Evolutionary conservation across 1,140 invertebrate species (phyloP).

Genomic region (Trachymyrmex cornetzi): DNA sequence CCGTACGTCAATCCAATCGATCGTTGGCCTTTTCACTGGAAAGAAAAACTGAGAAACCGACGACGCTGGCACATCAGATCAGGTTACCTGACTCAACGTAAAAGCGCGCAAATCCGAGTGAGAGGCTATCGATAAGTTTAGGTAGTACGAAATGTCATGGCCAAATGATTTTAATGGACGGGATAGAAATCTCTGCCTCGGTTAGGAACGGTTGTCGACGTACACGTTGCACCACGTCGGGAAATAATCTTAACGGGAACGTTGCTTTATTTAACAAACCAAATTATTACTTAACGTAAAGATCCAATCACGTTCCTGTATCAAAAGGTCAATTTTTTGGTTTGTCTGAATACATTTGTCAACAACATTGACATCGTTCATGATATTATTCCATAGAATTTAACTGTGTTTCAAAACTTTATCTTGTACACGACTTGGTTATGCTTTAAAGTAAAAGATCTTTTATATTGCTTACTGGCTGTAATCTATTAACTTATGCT

Average conservation of each 20-base stretch:
- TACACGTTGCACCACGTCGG: neutral
- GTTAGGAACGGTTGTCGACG: neutral
- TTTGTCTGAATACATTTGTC: conserved; percentile 1
- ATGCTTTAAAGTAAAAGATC: too few species aligned
- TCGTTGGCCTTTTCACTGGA: neutral
- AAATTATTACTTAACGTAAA: neutral
- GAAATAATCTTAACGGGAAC: neutral
- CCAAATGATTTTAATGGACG: too few species aligned
- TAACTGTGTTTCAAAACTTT: conserved; percentile 2
- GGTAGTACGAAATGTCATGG: conserved; percentile 19
- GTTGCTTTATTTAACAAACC: neutral
- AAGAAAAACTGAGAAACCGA: neutral
- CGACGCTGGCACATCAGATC: neutral
- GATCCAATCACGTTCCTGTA: conserved; percentile 9
- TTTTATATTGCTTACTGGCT: too few species aligned
- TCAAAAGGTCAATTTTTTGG: conserved; percentile 37
- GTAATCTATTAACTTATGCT: too few species aligned
- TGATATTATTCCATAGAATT: neutral
- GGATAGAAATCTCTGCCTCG: neutral
- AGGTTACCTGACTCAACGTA: neutral
- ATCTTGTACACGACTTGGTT: neutral
- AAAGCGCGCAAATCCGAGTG: conserved; percentile 29
- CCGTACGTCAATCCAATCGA: neutral
- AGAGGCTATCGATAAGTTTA: neutral
- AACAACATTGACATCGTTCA: conserved; percentile 12